Evolutionary conservation across 2,113 vertebrate species (phyloP).

Genomic region (Hylia prasina): DNA sequence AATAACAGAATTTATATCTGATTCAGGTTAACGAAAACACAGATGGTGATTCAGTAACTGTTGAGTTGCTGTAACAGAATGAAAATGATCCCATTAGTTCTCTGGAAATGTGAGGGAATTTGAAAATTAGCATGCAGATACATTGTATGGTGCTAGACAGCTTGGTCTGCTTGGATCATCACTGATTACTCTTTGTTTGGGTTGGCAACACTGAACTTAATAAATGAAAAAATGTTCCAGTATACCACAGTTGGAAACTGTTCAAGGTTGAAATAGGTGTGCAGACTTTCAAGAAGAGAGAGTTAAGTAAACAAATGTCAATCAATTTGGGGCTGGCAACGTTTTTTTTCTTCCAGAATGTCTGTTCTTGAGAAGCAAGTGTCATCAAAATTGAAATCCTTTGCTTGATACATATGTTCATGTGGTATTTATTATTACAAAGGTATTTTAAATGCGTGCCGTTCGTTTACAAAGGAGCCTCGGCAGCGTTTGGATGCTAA

Average conservation of each 20-base stretch:
- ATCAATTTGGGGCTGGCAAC: slow-evolving; percentile 77
- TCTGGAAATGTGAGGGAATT: slow-evolving; percentile 86
- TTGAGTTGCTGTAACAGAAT: slow-evolving; percentile 99
- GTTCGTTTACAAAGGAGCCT: slow-evolving; percentile 53
- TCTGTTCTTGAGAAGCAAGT: slow-evolving; percentile 77
- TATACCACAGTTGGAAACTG: slow-evolving; percentile 84
- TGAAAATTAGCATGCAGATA: slow-evolving; percentile 87
- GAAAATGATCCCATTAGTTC: slow-evolving; percentile 99
- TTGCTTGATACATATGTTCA: slow-evolving; percentile 69
- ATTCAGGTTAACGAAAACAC: slow-evolving; percentile 99
- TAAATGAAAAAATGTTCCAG: slow-evolving; percentile 84
- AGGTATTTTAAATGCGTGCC: slow-evolving; percentile 68
- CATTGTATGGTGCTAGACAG: slow-evolving; percentile 82
- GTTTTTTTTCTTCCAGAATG: slow-evolving; percentile 66
- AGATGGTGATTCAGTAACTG: slow-evolving; percentile 99
- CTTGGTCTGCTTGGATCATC: slow-evolving; percentile 84
- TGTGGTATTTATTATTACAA: slow-evolving; percentile 73
- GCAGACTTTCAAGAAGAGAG: slow-evolving; percentile 82
- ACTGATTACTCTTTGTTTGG: slow-evolving; percentile 86
- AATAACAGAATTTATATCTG: slow-evolving; percentile 99
- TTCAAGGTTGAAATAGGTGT: slow-evolving; percentile 88
- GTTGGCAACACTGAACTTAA: slow-evolving; percentile 86
- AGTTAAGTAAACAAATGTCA: slow-evolving; percentile 84
- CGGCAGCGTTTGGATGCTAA: background rate
- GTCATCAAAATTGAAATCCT: slow-evolving; percentile 73